These are phyloP conservation scores for Chiloscyllium punctatum DNA, from an alignment of 2,797 vertebrate genomes.

Conservation along the genomic window DNA sequence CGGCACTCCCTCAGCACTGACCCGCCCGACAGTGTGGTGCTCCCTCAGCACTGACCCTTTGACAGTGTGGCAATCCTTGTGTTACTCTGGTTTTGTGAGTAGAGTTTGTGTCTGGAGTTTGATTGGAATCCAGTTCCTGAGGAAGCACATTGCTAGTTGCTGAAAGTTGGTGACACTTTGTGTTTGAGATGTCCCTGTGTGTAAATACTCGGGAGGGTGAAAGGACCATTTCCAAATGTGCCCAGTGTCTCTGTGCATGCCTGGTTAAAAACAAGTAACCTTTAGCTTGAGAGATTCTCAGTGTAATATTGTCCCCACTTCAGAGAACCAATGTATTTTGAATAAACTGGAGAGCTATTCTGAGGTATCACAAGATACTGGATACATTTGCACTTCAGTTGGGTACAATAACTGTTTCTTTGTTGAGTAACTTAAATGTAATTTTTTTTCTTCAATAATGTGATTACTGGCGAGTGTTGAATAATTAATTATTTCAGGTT, in stretches of 20 bases:
- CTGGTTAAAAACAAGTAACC: background rate
- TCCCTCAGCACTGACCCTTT: no score
- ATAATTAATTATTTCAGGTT: background rate
- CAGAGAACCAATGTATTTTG: background rate
- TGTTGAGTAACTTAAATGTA: background rate
- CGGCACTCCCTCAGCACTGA: no score
- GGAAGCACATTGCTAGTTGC: background rate
- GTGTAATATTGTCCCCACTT: background rate
- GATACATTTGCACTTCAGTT: background rate
- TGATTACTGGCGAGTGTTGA: background rate
- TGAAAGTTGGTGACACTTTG: background rate
- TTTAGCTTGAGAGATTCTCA: background rate
- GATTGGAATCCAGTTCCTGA: background rate
- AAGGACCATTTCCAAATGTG: background rate
- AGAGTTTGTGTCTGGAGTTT: background rate
- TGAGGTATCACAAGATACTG: background rate
- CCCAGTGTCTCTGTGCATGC: background rate
- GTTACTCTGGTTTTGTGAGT: background rate
- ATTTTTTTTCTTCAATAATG: background rate
- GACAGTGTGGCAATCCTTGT: no score
- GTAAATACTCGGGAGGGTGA: background rate
- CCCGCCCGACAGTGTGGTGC: no score
- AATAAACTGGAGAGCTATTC: background rate
- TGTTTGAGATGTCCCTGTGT: background rate
- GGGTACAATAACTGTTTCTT: conserved; percentile 21